Evolutionary conservation across 1,140 invertebrate genomes (phyloP).

Genomic region (Drosophila pandora): DNA sequence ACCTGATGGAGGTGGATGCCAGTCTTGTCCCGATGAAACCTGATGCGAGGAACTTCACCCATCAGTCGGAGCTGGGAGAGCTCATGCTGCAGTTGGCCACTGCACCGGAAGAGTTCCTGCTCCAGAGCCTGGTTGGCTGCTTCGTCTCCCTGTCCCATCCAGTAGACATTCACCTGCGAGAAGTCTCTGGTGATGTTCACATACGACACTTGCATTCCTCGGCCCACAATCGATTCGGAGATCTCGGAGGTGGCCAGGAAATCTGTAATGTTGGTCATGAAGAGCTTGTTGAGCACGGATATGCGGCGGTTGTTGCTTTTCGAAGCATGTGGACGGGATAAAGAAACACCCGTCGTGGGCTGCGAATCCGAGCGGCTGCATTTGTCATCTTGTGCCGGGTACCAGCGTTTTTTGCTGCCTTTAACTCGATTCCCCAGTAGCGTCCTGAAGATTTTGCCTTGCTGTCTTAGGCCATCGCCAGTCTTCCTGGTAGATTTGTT

Average conservation of each 20-base stretch:
- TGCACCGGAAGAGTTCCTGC: conserved; percentile 85
- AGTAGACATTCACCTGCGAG: conserved; percentile 87
- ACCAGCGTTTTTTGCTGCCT: conserved; percentile 3
- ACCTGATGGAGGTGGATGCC: conserved; percentile 85
- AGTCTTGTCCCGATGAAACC: conserved; percentile 88
- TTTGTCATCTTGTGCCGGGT: background rate
- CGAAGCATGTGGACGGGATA: background rate
- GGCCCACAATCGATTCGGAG: conserved; percentile 86
- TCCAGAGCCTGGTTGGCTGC: conserved; percentile 78
- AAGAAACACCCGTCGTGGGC: background rate
- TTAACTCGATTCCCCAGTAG: background rate
- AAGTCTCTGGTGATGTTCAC: conserved; percentile 88
- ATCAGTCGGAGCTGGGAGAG: conserved; percentile 88
- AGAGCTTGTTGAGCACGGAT: conserved; percentile 89
- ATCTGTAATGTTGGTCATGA: conserved; percentile 91
- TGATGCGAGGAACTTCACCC: conserved; percentile 88
- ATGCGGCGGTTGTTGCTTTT: conserved; percentile 84
- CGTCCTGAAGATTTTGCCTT: background rate
- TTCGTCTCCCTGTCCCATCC: conserved; percentile 84
- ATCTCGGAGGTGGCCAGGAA: conserved; percentile 87
- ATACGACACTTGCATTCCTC: conserved; percentile 88
- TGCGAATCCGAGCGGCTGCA: background rate
- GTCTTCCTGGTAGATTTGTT: background rate
- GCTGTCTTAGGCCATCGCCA: background rate
- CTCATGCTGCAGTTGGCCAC: conserved; percentile 87